A percentile compares a stretch with the other conserved stretches of the same genome.
Evolutionary conservation across 2,888 invertebrate species (phyloP).

Genomic region (Masnerella sp.): DNA sequence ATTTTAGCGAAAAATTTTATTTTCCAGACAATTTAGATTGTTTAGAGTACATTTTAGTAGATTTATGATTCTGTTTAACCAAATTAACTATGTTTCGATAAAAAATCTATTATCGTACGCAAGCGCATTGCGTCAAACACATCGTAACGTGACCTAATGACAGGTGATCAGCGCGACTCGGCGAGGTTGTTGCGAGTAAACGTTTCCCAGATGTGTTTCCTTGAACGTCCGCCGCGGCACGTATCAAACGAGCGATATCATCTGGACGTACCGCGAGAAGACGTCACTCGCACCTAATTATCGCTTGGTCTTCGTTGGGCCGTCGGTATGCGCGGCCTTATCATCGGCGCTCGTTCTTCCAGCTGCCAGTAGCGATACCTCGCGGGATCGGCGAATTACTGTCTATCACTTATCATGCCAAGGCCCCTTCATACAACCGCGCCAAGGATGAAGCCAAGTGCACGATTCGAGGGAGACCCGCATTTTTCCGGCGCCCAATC

Average conservation of each 20-base stretch:
- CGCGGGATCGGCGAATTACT: constrained; percentile 53
- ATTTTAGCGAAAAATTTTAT: no score
- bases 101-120: no score
- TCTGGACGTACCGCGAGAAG: constrained; percentile 56
- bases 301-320: constrained; percentile 59
- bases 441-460: constrained; percentile 18
- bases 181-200: constrained; percentile 20
- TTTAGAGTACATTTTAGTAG: no score
- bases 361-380: constrained; percentile 53
- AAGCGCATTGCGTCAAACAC: no score
- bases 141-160: constrained; percentile 5
- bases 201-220: constrained; percentile 32
- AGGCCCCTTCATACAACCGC: constrained; percentile 38
- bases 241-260: constrained; percentile 59
- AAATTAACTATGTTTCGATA: no score
- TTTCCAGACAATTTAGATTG: no score
- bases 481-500: constrained; percentile 16
- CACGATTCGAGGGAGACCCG: constrained; percentile 12
- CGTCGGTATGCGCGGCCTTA: constrained; percentile 41
- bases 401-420: constrained; percentile 53
- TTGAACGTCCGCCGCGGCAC: constrained; percentile 44
- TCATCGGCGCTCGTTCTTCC: constrained; percentile 37
- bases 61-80: no score
- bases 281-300: constrained; percentile 63
- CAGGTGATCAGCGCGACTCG: constrained; percentile 20